phyloP scores from a whole-genome alignment of 2,888 invertebrate species.

The Xylophagus ater region DNA sequence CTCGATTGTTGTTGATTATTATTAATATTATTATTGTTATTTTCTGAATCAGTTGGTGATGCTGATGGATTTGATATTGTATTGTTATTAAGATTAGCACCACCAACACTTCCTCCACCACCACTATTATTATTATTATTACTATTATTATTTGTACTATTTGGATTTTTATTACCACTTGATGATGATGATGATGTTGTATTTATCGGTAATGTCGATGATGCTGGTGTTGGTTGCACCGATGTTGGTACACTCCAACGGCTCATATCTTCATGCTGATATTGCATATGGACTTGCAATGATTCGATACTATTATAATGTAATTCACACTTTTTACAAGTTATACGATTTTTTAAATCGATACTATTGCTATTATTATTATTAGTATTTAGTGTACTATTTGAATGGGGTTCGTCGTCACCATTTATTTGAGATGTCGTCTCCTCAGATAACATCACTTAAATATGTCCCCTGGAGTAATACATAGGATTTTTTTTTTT shows the following conservation, averaged over 20 bases:
- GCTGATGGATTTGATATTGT: conserved; percentile 13
- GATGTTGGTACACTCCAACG: conserved; percentile 19
- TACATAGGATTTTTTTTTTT: too few species aligned
- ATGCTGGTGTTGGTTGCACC: conserved; percentile 7
- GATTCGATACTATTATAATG: conserved; percentile 65
- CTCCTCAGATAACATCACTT: conserved; percentile 19
- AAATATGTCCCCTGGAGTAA: too few species aligned
- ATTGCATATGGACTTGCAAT: conserved; percentile 66
- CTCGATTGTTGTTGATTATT: background rate
- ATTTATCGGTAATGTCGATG: conserved; percentile 4
- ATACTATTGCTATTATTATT: background rate
- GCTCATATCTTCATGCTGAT: conserved; percentile 57
- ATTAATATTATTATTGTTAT: conserved; percentile 30
- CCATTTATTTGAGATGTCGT: conserved; percentile 16
- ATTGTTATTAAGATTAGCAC: conserved; percentile 4
- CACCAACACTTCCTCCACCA: conserved; percentile 48
- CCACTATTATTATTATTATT: conserved; percentile 39
- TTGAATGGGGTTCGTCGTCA: conserved; percentile 14
- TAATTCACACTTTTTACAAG: conserved; percentile 65
- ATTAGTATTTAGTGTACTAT: background rate
- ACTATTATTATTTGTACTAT: conserved; percentile 1
- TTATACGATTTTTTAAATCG: conserved; percentile 40
- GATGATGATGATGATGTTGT: conserved; percentile 2
- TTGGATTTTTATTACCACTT: background rate
- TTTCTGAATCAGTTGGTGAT: conserved; percentile 26